Conservation (phyloP, 2,888 invertebrate genomes). For the Caenorhabditis afra region DNA sequence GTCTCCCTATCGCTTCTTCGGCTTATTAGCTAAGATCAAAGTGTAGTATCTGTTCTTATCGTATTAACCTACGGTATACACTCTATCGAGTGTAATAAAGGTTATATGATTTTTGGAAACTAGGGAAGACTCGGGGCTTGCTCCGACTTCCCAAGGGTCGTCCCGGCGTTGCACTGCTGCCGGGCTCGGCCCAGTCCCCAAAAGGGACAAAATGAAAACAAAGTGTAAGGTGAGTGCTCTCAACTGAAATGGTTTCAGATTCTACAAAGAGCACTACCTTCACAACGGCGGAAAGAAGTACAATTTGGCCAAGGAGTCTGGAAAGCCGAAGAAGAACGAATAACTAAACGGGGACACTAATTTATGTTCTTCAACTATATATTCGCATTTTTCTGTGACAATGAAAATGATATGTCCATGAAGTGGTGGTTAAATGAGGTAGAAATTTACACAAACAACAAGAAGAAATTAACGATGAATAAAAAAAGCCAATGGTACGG, state of each 20-base stretch:
- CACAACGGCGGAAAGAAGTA: conserved; percentile 77
- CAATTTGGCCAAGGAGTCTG: conserved; percentile 41
- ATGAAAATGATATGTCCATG: neutral
- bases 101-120: conserved; percentile 61
- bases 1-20: conserved; percentile 53
- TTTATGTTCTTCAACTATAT: neutral
- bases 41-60: conserved; percentile 65
- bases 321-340: conserved; percentile 29
- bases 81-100: conserved; percentile 61
- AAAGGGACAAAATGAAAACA: neutral
- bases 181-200: conserved; percentile 56
- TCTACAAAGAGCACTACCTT: conserved; percentile 76
- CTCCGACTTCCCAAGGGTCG: conserved; percentile 60
- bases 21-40: conserved; percentile 65
- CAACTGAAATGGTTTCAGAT: conserved; percentile 64
- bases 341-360: conserved; percentile 6
- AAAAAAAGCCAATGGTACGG: too few relatives aligned
- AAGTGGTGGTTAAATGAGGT: too few relatives aligned
- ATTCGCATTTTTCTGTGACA: neutral
- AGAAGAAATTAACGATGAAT: too few relatives aligned
- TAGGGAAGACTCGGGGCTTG: conserved; percentile 56
- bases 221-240: neutral
- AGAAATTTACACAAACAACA: too few relatives aligned
- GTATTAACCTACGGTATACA: conserved; percentile 65
- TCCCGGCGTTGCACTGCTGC: conserved; percentile 59